Evolutionary conservation across 2,797 vertebrate genomes (phyloP).

Genomic region (Halcyon smyrnensis): DNA sequence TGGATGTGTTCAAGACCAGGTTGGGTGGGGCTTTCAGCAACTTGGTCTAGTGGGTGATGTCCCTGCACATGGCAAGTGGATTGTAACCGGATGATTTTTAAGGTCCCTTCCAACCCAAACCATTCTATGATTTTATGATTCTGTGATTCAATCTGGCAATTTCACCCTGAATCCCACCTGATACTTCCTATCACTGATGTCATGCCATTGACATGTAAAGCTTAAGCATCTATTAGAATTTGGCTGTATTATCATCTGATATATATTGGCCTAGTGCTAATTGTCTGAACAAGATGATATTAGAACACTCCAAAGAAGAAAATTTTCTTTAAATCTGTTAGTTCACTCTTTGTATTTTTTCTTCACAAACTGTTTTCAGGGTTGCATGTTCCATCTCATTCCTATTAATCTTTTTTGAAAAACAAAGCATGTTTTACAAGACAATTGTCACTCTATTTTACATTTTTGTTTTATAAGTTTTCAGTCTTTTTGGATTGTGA

Average conservation of each 20-base stretch:
- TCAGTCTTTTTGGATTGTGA: neutral
- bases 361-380: neutral
- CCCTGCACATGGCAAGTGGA: too few relatives aligned
- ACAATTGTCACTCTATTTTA: fast-evolving
- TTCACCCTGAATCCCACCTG: neutral
- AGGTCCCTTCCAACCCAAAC: neutral
- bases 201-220: neutral
- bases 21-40: too few relatives aligned
- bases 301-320: neutral
- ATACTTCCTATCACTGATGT: neutral
- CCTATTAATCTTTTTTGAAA: neutral
- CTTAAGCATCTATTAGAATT: neutral
- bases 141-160: neutral
- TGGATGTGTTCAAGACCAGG: too few relatives aligned
- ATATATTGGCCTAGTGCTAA: neutral
- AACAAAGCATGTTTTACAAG: neutral
- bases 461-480: neutral
- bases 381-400: neutral
- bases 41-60: too few relatives aligned
- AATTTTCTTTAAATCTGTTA: neutral
- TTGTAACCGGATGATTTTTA: neutral
- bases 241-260: neutral
- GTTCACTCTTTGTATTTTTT: neutral
- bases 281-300: neutral
- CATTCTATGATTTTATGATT: neutral